A percentile compares a stretch with the other conserved stretches of the same genome.
These are phyloP conservation scores for Sciurus carolinensis DNA, from an alignment of 2,797 vertebrate genomes.

Conservation along the genomic window DNA sequence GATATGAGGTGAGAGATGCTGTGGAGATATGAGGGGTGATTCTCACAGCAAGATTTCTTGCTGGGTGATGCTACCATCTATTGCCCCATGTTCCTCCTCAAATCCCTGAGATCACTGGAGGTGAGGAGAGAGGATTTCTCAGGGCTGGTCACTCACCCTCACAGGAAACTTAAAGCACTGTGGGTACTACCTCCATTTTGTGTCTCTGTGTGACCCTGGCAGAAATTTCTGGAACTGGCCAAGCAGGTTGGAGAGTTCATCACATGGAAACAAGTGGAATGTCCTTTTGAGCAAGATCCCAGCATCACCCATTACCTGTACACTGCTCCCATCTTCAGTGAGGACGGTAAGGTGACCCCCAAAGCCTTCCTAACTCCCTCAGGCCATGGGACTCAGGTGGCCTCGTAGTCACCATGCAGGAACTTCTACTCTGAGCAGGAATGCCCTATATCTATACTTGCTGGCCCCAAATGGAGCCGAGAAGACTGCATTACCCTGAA, in stretches of 20 bases:
- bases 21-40: background rate
- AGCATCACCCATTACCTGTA: constrained; percentile 96
- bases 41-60: background rate
- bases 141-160: fast-evolving
- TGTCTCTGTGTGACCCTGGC: constrained; percentile 47
- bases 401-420: background rate
- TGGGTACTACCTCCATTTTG: background rate
- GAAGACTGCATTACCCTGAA: background rate
- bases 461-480: background rate
- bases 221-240: constrained; percentile 98
- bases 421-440: background rate
- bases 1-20: background rate
- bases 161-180: background rate
- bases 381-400: background rate
- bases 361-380: background rate
- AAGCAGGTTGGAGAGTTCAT: constrained; percentile 98
- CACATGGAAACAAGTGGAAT: constrained; percentile 97
- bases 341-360: constrained; percentile 92
- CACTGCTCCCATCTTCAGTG: constrained; percentile 94
- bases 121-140: too few species aligned
- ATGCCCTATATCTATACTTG: fast-evolving
- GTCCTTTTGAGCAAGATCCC: constrained; percentile 95
- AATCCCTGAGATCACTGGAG: background rate
- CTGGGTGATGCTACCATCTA: background rate
- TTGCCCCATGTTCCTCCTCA: background rate